phyloP scores from a whole-genome alignment of 2,113 vertebrate species.

The Porphyrio hochstetteri region DNA sequence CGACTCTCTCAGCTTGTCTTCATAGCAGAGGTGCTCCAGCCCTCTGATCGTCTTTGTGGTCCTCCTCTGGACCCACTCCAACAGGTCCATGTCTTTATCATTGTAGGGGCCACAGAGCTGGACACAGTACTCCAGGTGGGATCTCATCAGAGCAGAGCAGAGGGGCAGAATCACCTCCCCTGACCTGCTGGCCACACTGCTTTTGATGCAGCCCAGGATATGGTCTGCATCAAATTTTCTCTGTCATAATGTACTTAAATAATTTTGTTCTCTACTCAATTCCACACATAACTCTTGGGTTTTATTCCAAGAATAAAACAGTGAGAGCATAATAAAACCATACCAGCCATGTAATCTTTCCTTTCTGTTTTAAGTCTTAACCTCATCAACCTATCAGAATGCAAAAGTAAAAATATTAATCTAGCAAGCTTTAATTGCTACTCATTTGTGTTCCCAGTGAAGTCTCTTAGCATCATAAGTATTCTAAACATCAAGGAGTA shows the following conservation, averaged over 20 bases:
- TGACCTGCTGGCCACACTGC: too few species aligned
- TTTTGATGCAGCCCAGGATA: too few species aligned
- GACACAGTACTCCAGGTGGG: too few species aligned
- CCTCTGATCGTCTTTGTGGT: too few species aligned
- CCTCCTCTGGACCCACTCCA: too few species aligned
- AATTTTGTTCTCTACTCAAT: background rate
- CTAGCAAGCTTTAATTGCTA: background rate
- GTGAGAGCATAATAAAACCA: background rate
- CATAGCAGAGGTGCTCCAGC: too few species aligned
- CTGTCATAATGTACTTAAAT: background rate
- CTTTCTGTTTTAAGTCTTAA: background rate
- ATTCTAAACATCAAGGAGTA: background rate
- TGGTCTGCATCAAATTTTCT: background rate
- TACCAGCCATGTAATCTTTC: background rate
- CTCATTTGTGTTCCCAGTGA: background rate
- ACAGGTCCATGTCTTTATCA: too few species aligned
- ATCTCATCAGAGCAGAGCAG: too few species aligned
- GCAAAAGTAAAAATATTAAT: background rate
- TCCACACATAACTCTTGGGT: background rate
- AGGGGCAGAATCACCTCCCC: too few species aligned
- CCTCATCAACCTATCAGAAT: background rate
- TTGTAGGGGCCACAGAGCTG: too few species aligned
- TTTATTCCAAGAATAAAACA: background rate
- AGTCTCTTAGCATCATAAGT: background rate
- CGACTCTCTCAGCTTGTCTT: too few species aligned